Conservation (phyloP, 2,888 invertebrate genomes). For the Cheilosia soror region DNA sequence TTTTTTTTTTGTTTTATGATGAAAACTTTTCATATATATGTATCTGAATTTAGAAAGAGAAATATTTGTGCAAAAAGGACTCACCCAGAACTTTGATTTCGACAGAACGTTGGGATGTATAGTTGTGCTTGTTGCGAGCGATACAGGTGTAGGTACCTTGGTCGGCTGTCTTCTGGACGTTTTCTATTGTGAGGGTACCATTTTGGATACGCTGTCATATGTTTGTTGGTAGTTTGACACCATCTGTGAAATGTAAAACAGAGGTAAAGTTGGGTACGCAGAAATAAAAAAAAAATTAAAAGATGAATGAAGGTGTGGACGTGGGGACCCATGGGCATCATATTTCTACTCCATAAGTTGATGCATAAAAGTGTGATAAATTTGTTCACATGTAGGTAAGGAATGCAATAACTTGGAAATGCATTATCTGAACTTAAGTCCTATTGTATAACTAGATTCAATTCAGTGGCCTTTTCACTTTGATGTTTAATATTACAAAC, state of each 20-base stretch:
- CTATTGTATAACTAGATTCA: too few species aligned
- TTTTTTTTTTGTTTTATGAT: neutral
- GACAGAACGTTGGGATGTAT: slow-evolving; percentile 89
- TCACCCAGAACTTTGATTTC: slow-evolving; percentile 90
- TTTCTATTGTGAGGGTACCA: slow-evolving; percentile 92
- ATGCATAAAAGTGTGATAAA: too few species aligned
- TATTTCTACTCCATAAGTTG: too few species aligned
- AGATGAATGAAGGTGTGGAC: neutral
- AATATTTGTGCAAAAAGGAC: slow-evolving; percentile 70
- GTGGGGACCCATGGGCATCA: too few species aligned
- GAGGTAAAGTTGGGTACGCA: neutral
- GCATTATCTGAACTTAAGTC: too few species aligned
- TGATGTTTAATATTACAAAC: too few species aligned
- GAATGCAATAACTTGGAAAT: too few species aligned
- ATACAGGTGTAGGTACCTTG: slow-evolving; percentile 96
- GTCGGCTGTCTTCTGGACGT: slow-evolving; percentile 92
- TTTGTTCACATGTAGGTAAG: too few species aligned
- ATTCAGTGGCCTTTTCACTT: too few species aligned
- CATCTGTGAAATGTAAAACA: slow-evolving; percentile 85
- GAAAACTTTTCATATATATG: neutral
- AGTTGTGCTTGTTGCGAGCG: slow-evolving; percentile 92
- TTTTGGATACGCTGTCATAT: slow-evolving; percentile 93
- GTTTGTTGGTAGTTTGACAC: slow-evolving; percentile 91
- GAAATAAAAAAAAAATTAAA: neutral
- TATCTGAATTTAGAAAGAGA: neutral